A percentile compares a stretch with the other conserved stretches of the same genome.
Evolutionary conservation across 2,888 invertebrate species (phyloP).

Genomic region (Zelleria hepariella): DNA sequence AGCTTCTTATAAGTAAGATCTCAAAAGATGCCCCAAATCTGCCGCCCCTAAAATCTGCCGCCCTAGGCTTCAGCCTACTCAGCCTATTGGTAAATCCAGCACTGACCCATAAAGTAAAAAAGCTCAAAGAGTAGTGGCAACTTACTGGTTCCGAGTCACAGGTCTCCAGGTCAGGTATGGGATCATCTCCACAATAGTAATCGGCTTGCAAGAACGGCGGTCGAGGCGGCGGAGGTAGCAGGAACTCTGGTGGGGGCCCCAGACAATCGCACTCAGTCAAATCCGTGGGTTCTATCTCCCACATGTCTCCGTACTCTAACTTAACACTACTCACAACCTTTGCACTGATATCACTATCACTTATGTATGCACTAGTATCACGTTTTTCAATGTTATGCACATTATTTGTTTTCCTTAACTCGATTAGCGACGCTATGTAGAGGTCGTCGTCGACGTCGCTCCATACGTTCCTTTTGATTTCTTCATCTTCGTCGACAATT

Average conservation of each 20-base stretch:
- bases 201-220: conserved; percentile 80
- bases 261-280: conserved; percentile 82
- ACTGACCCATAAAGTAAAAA: neutral
- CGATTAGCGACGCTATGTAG: conserved; percentile 62
- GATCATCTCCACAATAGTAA: conserved; percentile 79
- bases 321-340: conserved; percentile 71
- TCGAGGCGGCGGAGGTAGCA: conserved; percentile 80
- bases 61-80: no score
- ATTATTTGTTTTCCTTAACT: conserved; percentile 58
- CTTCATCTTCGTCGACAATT: conserved; percentile 34
- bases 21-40: no score
- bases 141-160: conserved; percentile 85
- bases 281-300: conserved; percentile 80
- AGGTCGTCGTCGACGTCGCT: conserved; percentile 64
- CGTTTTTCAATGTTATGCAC: conserved; percentile 56
- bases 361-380: conserved; percentile 53
- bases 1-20: no score
- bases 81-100: no score
- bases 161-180: conserved; percentile 79
- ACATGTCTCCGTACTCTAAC: conserved; percentile 74
- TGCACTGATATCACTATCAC: conserved; percentile 64
- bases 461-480: conserved; percentile 60
- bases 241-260: conserved; percentile 81
- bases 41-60: no score
- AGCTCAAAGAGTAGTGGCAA: conserved; percentile 20